A percentile compares a stretch with the other conserved stretches of the same genome.
These are phyloP conservation scores for Luscinia megarhynchos DNA, from an alignment of 2,797 vertebrate genomes.

Conservation along the genomic window DNA sequence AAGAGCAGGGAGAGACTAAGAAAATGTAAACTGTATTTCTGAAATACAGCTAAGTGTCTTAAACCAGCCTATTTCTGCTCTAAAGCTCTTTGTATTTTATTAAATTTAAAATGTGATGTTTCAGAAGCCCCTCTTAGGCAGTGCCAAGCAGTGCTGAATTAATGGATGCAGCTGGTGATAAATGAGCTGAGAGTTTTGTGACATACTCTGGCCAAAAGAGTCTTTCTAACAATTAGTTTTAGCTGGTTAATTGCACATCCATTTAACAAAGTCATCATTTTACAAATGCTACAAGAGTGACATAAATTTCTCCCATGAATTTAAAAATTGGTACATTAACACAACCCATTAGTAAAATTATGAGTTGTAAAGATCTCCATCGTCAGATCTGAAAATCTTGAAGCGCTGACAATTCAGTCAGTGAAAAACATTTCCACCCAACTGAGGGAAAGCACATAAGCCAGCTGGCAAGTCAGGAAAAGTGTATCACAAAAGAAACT, in stretches of 20 bases:
- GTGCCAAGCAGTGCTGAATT: conserved; percentile 64
- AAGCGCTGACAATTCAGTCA: conserved; percentile 57
- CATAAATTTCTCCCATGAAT: conserved; percentile 71
- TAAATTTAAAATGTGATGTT: conserved; percentile 60
- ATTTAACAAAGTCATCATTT: conserved; percentile 77
- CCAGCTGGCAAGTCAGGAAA: conserved; percentile 49
- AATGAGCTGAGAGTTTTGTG: conserved; percentile 66
- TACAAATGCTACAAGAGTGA: conserved; percentile 68
- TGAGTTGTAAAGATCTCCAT: conserved; percentile 60
- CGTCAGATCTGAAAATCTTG: conserved; percentile 57
- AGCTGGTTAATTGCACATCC: conserved; percentile 74
- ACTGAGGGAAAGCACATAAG: conserved; percentile 41
- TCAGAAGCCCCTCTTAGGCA: conserved; percentile 41
- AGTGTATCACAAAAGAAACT: conserved; percentile 65
- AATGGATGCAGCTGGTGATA: conserved; percentile 71
- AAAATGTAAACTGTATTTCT: background rate
- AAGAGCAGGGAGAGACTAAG: background rate
- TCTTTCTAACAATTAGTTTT: conserved; percentile 75
- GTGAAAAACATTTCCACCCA: conserved; percentile 60
- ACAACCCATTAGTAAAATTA: conserved; percentile 67
- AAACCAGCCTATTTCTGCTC: conserved; percentile 24
- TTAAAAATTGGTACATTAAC: conserved; percentile 59
- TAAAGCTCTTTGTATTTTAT: conserved; percentile 50
- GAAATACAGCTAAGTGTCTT: conserved; percentile 20
- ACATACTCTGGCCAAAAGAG: conserved; percentile 71